A percentile compares a stretch with the other conserved stretches of the same genome.
Evolutionary conservation across 2,113 vertebrate genomes (phyloP).

Genomic region (Triplophysa dalaica): DNA sequence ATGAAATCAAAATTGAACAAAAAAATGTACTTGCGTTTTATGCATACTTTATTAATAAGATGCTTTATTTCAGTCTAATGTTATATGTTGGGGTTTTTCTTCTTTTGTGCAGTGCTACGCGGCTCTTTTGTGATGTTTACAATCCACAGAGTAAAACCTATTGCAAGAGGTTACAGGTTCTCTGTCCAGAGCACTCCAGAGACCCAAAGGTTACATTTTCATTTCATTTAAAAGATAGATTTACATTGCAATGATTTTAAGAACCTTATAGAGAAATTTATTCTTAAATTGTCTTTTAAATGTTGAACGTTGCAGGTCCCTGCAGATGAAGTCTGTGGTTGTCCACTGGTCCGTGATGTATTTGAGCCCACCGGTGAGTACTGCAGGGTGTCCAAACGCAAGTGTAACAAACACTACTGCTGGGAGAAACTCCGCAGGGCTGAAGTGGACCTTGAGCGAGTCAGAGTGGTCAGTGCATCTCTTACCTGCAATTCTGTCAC

Average conservation of each 20-base stretch:
- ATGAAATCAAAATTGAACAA: no score
- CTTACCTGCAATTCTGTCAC: background rate
- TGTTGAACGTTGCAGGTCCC: slow-evolving; percentile 70
- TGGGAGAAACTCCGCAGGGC: slow-evolving; percentile 91
- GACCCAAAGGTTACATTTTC: slow-evolving; percentile 82
- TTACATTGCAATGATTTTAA: background rate
- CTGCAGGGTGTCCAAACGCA: slow-evolving; percentile 86
- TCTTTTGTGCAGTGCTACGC: slow-evolving; percentile 72
- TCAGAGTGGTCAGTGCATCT: slow-evolving; percentile 79
- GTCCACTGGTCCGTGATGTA: slow-evolving; percentile 87
- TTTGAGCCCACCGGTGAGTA: slow-evolving; percentile 88
- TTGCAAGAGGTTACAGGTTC: slow-evolving; percentile 90
- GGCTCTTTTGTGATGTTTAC: slow-evolving; percentile 88
- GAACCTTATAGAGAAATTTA: background rate
- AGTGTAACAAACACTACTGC: slow-evolving; percentile 92
- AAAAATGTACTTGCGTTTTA: no score
- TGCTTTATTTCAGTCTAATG: background rate
- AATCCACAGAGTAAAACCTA: slow-evolving; percentile 88
- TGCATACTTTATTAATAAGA: no score
- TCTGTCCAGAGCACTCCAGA: slow-evolving; percentile 91
- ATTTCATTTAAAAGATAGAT: background rate
- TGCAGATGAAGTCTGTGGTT: slow-evolving; percentile 88
- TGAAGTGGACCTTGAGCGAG: slow-evolving; percentile 89
- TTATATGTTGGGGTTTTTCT: background rate
- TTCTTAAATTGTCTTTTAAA: background rate